A percentile compares a stretch with the other conserved stretches of the same genome.
Conservation (phyloP, 2,113 vertebrate species). For the Notothenia rossii region DNA sequence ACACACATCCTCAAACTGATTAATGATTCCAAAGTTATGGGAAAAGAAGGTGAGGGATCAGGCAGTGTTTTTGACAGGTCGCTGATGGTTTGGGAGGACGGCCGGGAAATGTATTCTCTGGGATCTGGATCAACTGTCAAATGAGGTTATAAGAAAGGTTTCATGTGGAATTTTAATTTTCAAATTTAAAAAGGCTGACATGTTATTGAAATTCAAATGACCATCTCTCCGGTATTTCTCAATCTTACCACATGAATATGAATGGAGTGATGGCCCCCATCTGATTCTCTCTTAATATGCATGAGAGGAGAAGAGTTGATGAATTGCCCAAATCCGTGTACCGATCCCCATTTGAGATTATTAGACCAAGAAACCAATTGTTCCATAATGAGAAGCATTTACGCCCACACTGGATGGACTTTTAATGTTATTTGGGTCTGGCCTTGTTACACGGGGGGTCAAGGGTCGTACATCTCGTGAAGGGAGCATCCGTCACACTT, state of each 20-base stretch:
- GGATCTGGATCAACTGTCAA: constrained; percentile 67
- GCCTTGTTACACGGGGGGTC: constrained; percentile 68
- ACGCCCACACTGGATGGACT: constrained; percentile 49
- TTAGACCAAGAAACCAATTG: constrained; percentile 72
- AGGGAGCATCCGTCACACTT: constrained; percentile 77
- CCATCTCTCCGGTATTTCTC: constrained; percentile 60
- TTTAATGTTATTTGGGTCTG: constrained; percentile 65
- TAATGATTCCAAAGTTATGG: constrained; percentile 54
- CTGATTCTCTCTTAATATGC: constrained; percentile 70
- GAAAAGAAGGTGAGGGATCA: constrained; percentile 57
- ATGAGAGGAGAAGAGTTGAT: constrained; percentile 71
- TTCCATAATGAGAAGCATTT: constrained; percentile 72
- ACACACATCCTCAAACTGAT: constrained; percentile 30
- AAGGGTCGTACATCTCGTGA: constrained; percentile 58
- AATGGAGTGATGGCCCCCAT: constrained; percentile 58
- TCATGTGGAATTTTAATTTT: constrained; percentile 67
- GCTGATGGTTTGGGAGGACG: constrained; percentile 55
- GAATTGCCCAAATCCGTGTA: constrained; percentile 71
- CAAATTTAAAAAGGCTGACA: constrained; percentile 51
- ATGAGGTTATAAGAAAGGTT: constrained; percentile 62
- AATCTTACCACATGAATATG: constrained; percentile 76
- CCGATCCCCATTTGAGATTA: constrained; percentile 68
- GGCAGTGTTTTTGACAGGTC: constrained; percentile 63
- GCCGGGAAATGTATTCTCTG: constrained; percentile 61
- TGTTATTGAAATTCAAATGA: constrained; percentile 80